Base-by-base conservation (phyloP, 2,113 vertebrate genomes). In the Henicopernis longicauda region DNA sequence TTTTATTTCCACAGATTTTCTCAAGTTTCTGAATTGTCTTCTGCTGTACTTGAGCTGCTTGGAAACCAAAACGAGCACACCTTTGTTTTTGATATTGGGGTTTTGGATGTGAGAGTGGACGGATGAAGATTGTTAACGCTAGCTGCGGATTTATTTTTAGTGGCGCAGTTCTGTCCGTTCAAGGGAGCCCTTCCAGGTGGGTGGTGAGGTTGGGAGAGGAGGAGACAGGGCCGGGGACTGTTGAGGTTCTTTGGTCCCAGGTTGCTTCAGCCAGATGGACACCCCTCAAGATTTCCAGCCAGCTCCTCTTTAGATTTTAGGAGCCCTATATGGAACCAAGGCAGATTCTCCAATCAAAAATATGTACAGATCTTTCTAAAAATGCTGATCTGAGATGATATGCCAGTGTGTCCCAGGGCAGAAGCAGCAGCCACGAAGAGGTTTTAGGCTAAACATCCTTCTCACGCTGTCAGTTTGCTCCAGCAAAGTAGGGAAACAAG, bases 1-100 rank as follows among this genome's bases (percentile, higher is more conserved):
- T 96, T 93, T 59, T 82, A 31, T 95, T 97, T 95, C 95, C 91
- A 76, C 26, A 82, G 4, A 32, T 84, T 92, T 96, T 95, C 73
- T 95, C 62, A 57, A 73, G 54, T 95, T 95, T 97, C 74, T 91
- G 29, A 89, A 84, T 89, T 84, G 74, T 92, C 72, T 57, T 57
- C 79, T 92, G 59, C 77, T 87, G 72, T 95, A 55, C 89, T 52
- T 86, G 59, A 84, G 78, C 16, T 88, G 58, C 70, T 94, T 72
- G 95, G 86, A 94, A 85, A 95, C 40, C 27, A 57, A 94, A 95
- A 93, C 42, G 84, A 97, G 94, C 69, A 54, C 89, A 44, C 3
- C 13, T 58, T 63, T 66, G 54, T 4, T 95, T 77, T 94, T 50
- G 7, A 21, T 79, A 63, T 59, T 74, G 38, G 8, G 20, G 32